Base-by-base conservation (phyloP, 2,888 invertebrate species). In the Watsonalla cultraria region DNA sequence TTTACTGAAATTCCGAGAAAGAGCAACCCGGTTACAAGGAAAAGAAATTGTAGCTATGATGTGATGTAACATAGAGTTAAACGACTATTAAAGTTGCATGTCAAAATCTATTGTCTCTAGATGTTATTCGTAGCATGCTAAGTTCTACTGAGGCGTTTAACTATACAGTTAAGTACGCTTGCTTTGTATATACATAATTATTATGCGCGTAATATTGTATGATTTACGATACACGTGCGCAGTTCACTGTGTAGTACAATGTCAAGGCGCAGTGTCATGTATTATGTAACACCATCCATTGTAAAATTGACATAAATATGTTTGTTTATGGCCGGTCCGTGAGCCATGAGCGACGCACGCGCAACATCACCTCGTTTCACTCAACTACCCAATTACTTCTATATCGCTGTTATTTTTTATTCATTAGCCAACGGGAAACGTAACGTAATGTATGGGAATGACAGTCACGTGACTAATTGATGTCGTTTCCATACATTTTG, bases 151-250 rank as follows among this genome's bases (percentile, higher is more conserved):
- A 24, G 24, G 4, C 24, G n/a, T n/a, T n/a, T 24, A 24, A 24
- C 24, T 24, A 24, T 24, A 24, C 4, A 24, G 24, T 24, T 24
- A 24, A 24, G 24, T 24, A 24, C 24, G 24, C 24, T 24, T 24
- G 24, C 24, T 24, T 24, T 24, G 24, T 42, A 42, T 11, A 11
- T 37, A 42, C 42, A 11, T 11, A 11, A 5, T 11, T 11, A 42
- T 42, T 68, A 59, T 68, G 68, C 61, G 64, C 68, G 65, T 70
- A 70, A 72, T 68, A 66, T 72, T 68, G 69, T 73, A 74, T 82
- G 76, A 84, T 86, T 87, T 80, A 84, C 78, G 79, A 81, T 86
- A 79, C 88, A 88, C 86, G 90, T 88, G 86, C 74, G 62, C 71
- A 68, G 85, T 82, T 81, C 82, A 83, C 70, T 80, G 79, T 80